Evolutionary conservation across 2,113 vertebrate species (phyloP).

Genomic region (Stegostoma tigrinum): DNA sequence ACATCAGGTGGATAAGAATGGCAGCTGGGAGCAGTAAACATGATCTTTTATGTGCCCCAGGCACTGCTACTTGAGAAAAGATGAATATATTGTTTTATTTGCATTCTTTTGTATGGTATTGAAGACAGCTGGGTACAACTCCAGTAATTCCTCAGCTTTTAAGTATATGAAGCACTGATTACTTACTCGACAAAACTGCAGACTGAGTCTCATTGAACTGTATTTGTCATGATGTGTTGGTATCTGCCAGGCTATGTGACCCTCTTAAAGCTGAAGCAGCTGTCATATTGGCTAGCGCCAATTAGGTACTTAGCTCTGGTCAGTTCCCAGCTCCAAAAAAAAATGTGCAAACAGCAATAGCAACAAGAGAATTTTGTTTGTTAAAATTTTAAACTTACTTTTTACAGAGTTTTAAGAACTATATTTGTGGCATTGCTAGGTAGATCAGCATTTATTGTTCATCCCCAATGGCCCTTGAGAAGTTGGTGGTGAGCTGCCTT

Average conservation of each 20-base stretch:
- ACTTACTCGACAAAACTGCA: not conserved
- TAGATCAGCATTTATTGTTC: too few species aligned
- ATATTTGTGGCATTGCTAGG: too few species aligned
- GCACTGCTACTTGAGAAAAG: not conserved
- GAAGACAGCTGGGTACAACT: not conserved
- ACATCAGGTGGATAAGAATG: slow-evolving; percentile 11
- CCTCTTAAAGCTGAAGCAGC: not conserved
- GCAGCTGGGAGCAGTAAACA: slow-evolving; percentile 9
- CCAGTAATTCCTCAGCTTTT: not conserved
- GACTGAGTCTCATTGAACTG: not conserved
- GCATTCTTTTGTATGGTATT: not conserved
- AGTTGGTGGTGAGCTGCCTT: too few species aligned
- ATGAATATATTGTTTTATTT: slow-evolving; percentile 1
- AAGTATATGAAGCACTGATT: not conserved
- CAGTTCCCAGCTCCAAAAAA: not conserved
- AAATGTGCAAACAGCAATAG: not conserved
- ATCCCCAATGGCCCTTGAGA: too few species aligned
- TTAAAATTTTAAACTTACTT: not conserved
- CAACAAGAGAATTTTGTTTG: not conserved
- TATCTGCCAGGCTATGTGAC: not conserved
- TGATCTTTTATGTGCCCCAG: not conserved
- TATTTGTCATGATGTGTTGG: not conserved
- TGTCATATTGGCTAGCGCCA: not conserved
- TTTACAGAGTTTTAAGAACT: not conserved
- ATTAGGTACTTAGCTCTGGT: not conserved